These are phyloP conservation scores for Lasioglossum pauxillum DNA, from an alignment of 2,888 invertebrate genomes.

Conservation along the genomic window DNA sequence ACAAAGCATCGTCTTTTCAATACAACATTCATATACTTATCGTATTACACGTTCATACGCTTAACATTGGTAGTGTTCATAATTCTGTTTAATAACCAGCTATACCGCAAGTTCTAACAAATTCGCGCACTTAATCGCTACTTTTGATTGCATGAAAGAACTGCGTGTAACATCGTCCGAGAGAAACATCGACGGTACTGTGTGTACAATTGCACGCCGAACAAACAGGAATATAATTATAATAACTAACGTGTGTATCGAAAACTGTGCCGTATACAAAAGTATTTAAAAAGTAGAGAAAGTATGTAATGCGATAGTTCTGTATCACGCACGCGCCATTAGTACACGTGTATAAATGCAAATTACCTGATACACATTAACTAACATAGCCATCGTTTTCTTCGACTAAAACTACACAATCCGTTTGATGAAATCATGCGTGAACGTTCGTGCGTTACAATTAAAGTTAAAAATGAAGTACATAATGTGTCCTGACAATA, in stretches of 20 bases:
- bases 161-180: not conserved
- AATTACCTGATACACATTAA: conserved; percentile 28
- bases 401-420: conserved; percentile 29
- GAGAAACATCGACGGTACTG: conserved; percentile 1
- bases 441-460: conserved; percentile 4
- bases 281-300: conserved; percentile 11
- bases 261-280: conserved; percentile 6
- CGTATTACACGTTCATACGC: conserved; percentile 45
- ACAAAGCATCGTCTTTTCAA: conserved; percentile 76
- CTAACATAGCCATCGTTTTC: conserved; percentile 45
- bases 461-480: conserved; percentile 5
- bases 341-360: conserved; percentile 37
- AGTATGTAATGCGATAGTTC: conserved; percentile 5
- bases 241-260: not conserved
- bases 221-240: conserved; percentile 3
- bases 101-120: conserved; percentile 18
- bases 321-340: conserved; percentile 29
- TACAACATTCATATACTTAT: conserved; percentile 62
- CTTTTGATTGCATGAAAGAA: conserved; percentile 59
- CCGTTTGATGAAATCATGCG: conserved; percentile 26
- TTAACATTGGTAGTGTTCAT: conserved; percentile 62
- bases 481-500: conserved; percentile 20
- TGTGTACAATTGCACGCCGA: conserved; percentile 20
- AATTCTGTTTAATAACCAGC: conserved; percentile 24
- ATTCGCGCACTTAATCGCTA: conserved; percentile 41